Base-by-base conservation (phyloP, 2,113 vertebrate species). In the Sclerurus mexicanus region DNA sequence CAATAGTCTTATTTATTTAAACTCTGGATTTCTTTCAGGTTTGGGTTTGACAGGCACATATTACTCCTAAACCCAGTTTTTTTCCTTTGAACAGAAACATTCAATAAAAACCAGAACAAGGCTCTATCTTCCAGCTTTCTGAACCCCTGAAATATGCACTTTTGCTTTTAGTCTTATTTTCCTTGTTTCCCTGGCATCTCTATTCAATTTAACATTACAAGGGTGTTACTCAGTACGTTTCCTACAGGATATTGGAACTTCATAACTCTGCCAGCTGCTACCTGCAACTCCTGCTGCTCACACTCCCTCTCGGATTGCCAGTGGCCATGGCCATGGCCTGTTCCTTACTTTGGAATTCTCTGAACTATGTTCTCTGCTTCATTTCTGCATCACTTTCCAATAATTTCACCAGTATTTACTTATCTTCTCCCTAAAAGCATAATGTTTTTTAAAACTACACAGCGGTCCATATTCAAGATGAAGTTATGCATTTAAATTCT, bases 201-300 rank as follows among this genome's bases (percentile, higher is more conserved):
- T 28, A 69, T 37, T 72, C 13, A n/a, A 6, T 64, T 86, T 31
- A 60, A 18, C 24, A 3, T 74, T 42, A 19, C 15, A 2, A 18
- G 33, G 16, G 9, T 62, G 24, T 86, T 55, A 49, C 18, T 14
- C 33, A 14, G 10, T 15, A 30, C 27, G 24, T 68, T 83, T 83
- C 17, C 40, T 66, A 14, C n/a, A 56, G 50, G 17, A 12, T 49
- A 28, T 24, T 60, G 49, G 40, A 63, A 24, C 4, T 44, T 49
- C 19, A 1, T 31, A 55, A 10, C 21, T 83, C 39, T 40, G 25
- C 50, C 6, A 2, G 1, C 8, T 44, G 24, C 52, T 20, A 1
- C 23, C 37, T 39, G 40, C 66, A 50, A 2, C 10, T 53, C 13
- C 40, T 79, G 42, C 49, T 63, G 18, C 59, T 62, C 18, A 6